Evolutionary conservation across 1,140 invertebrate genomes (phyloP).

Genomic region (Whitmania pigra): DNA sequence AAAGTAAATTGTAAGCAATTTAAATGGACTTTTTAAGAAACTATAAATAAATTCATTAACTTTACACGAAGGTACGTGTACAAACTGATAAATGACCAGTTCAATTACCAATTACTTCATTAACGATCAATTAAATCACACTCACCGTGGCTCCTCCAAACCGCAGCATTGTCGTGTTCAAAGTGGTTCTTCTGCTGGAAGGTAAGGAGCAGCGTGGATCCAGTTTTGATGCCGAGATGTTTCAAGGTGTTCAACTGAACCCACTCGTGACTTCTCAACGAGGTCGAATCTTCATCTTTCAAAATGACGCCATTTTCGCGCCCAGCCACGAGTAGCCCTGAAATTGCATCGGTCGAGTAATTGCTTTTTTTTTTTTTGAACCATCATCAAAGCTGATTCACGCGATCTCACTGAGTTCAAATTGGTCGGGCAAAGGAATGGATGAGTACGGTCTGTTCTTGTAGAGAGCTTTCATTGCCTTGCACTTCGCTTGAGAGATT

Average conservation of each 20-base stretch:
- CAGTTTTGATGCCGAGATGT: conserved; percentile 91
- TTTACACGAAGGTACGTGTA: too few relatives aligned
- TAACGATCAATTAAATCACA: too few relatives aligned
- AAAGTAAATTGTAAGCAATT: too few relatives aligned
- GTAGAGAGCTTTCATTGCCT: conserved; percentile 93
- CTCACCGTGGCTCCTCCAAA: conserved; percentile 41
- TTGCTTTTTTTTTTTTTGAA: neutral
- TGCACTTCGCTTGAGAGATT: conserved; percentile 96
- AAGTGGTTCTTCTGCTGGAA: conserved; percentile 70
- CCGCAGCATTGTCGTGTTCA: conserved; percentile 74
- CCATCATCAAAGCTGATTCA: neutral
- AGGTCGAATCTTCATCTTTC: conserved; percentile 86
- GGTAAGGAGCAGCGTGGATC: conserved; percentile 79
- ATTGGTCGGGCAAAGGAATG: conserved; percentile 81
- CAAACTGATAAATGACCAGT: too few relatives aligned
- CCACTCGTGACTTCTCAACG: conserved; percentile 87
- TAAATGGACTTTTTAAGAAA: too few relatives aligned
- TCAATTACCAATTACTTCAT: too few relatives aligned
- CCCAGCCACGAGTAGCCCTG: conserved; percentile 56
- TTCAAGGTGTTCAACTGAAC: conserved; percentile 90
- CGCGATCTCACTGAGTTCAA: conserved; percentile 65
- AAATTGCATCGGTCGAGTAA: conserved; percentile 26
- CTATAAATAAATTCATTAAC: too few relatives aligned
- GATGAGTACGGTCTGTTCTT: conserved; percentile 87
- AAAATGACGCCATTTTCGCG: conserved; percentile 81